Percentiles rank a stretch among this genome's conserved stretches.
These are phyloP conservation scores for Gadus chalcogrammus DNA, from an alignment of 2,113 vertebrate genomes.

Conservation along the genomic window DNA sequence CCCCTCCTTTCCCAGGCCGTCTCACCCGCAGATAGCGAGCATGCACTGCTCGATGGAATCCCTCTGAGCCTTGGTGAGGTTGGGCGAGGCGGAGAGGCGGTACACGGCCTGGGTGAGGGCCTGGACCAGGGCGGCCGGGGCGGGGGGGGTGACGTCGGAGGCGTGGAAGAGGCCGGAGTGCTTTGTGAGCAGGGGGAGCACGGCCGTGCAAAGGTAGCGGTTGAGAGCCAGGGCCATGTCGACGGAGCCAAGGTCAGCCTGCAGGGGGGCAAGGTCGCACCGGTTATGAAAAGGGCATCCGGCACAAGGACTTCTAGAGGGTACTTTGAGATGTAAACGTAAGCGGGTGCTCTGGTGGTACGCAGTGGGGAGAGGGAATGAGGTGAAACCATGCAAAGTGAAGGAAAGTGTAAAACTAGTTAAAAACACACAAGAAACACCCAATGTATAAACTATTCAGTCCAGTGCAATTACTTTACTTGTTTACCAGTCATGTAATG, in stretches of 20 bases:
- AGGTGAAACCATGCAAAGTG: too few species aligned
- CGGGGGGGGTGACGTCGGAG: conserved; percentile 82
- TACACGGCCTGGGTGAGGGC: conserved; percentile 87
- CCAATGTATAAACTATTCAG: too few species aligned
- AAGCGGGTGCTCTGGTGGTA: too few species aligned
- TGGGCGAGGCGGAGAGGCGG: conserved; percentile 84
- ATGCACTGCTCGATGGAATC: conserved; percentile 90
- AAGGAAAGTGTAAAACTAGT: too few species aligned
- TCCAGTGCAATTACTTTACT: too few species aligned
- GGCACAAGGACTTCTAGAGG: not conserved
- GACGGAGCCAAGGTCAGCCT: conserved; percentile 86
- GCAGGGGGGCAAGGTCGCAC: conserved; percentile 3
- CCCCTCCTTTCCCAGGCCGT: not conserved
- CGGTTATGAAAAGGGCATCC: not conserved
- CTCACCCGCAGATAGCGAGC: conserved; percentile 79
- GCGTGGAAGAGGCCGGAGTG: conserved; percentile 83
- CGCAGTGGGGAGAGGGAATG: too few species aligned
- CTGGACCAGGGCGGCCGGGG: conserved; percentile 79
- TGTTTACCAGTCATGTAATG: too few species aligned
- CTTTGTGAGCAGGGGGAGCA: conserved; percentile 86
- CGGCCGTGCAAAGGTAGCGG: conserved; percentile 87
- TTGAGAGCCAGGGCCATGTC: conserved; percentile 96
- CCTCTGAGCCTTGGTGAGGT: conserved; percentile 91
- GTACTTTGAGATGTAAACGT: too few species aligned
- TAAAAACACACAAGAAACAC: too few species aligned